Conservation (phyloP, 2,888 invertebrate species). For the Cremastobaeus sp. region DNA sequence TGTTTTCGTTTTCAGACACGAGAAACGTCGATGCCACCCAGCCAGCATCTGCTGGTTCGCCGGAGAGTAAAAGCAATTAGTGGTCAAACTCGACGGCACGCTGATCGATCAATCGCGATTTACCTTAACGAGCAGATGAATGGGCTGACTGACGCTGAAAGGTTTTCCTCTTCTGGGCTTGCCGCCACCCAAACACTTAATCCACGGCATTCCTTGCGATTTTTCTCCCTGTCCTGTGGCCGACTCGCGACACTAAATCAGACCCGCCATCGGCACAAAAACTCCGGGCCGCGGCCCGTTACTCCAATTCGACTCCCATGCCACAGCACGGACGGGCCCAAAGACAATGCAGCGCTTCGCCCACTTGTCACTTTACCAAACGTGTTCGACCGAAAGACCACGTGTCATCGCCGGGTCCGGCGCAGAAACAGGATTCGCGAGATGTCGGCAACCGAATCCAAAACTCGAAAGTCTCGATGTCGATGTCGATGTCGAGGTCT, state of each 20-base stretch:
- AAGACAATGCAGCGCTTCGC: no score
- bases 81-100: neutral
- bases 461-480: no score
- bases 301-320: no score
- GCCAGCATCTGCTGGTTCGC: no score
- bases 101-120: slow-evolving; percentile 46
- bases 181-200: slow-evolving; percentile 77
- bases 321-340: no score
- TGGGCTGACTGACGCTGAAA: slow-evolving; percentile 77
- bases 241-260: no score
- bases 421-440: no score
- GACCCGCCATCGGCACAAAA: slow-evolving; percentile 12
- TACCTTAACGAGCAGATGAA: slow-evolving; percentile 77
- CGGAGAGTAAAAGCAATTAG: slow-evolving; percentile 19
- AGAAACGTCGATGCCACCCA: neutral
- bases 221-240: slow-evolving; percentile 61
- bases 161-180: slow-evolving; percentile 75
- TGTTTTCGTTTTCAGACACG: no score
- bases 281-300: no score
- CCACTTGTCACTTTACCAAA: slow-evolving; percentile 18
- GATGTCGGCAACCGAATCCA: no score
- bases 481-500: no score
- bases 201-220: slow-evolving; percentile 76
- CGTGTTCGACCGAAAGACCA: slow-evolving; percentile 7
- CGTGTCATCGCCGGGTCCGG: slow-evolving; percentile 33